A percentile compares a stretch with the other conserved stretches of the same genome.
phyloP scores from a whole-genome alignment of 2,113 vertebrate genomes.

The Xenopus laevis region DNA sequence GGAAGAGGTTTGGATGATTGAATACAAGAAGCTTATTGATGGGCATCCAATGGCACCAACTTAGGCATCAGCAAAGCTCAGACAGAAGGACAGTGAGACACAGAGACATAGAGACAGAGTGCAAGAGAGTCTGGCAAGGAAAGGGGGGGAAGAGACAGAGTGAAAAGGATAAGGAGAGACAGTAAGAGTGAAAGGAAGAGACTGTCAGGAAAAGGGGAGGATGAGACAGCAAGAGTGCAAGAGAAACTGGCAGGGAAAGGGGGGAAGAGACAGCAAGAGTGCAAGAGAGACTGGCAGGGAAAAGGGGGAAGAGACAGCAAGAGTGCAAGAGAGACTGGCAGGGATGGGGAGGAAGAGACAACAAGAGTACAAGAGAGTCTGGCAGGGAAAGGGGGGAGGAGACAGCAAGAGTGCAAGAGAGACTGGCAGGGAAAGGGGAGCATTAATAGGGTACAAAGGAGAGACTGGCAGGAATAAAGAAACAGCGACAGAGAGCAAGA shows the following conservation, averaged over 20 bases:
- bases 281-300: background rate
- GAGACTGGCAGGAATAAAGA: no score
- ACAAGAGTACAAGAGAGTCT: conserved; percentile 1
- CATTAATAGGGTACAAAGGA: no score
- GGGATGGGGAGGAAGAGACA: background rate
- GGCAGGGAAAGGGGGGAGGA: background rate
- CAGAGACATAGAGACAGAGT: no score
- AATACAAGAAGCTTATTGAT: no score
- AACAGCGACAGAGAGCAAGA: background rate
- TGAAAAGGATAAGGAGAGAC: background rate
- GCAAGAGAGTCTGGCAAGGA: background rate
- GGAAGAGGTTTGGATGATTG: no score
- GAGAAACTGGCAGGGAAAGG: background rate
- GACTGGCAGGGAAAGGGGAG: background rate
- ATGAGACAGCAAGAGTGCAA: no score
- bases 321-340: background rate
- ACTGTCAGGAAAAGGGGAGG: background rate
- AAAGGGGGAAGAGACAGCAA: background rate
- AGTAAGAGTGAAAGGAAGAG: background rate
- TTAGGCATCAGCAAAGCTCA: no score
- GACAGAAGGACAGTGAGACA: background rate
- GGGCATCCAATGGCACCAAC: no score
- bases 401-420: no score
- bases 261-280: no score
- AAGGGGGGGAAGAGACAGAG: background rate